phyloP scores from a whole-genome alignment of 2,113 vertebrate species.

The Dinomys branickii region DNA sequence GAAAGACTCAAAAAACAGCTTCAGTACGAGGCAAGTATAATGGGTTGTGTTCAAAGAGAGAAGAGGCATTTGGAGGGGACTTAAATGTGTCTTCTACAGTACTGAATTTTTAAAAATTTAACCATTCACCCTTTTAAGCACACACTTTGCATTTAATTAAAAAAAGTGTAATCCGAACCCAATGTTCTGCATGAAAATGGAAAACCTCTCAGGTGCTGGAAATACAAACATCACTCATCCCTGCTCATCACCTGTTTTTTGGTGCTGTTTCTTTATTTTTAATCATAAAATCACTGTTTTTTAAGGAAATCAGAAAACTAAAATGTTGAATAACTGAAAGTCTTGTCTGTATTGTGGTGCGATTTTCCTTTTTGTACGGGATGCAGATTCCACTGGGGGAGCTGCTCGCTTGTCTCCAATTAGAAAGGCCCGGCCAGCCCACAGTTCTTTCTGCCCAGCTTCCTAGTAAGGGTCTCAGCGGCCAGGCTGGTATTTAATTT shows the following conservation, averaged over 20 bases:
- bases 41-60: not conserved
- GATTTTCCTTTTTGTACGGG: slow-evolving; percentile 21
- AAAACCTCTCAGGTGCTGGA: not conserved
- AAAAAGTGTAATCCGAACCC: not conserved
- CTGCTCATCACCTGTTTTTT: not conserved
- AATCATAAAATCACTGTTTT: not conserved
- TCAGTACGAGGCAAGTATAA: not conserved
- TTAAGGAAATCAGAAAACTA: not conserved
- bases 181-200: not conserved
- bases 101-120: not conserved
- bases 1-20: not conserved
- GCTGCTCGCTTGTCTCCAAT: slow-evolving; percentile 5
- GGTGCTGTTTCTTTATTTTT: not conserved
- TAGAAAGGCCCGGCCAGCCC: slow-evolving; percentile 40
- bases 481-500: slow-evolving; percentile 79
- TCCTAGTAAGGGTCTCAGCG: slow-evolving; percentile 52
- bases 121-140: not conserved
- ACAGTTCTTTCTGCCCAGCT: slow-evolving; percentile 51
- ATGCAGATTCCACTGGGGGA: not conserved
- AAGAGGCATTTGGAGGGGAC: not conserved
- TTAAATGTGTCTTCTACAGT: not conserved
- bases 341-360: not conserved
- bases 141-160: not conserved
- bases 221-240: not conserved
- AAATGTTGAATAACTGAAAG: not conserved